A percentile compares a stretch with the other conserved stretches of the same genome.
phyloP scores from a whole-genome alignment of 2,797 vertebrate species.

The Adrianichthys oophorus region DNA sequence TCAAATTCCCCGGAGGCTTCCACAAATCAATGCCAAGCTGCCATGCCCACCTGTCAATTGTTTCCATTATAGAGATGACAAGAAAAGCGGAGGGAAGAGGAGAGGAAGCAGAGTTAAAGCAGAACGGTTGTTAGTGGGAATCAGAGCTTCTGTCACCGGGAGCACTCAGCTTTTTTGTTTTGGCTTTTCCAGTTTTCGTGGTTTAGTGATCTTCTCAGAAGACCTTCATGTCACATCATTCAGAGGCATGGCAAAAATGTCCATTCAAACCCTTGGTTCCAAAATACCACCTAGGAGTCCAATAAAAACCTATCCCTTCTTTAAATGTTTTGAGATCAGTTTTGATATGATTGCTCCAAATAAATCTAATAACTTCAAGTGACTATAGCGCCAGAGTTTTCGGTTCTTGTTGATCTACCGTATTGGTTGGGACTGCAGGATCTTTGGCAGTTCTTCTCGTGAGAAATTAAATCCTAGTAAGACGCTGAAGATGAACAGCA shows the following conservation, averaged over 20 bases:
- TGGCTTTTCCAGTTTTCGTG: slow-evolving; percentile 10
- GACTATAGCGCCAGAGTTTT: background rate
- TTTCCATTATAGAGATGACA: slow-evolving; percentile 36
- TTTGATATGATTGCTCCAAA: no score
- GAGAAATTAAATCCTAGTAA: slow-evolving; percentile 9
- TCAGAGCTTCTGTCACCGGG: background rate
- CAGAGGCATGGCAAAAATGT: slow-evolving; percentile 16
- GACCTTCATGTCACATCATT: slow-evolving; percentile 21
- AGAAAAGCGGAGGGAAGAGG: slow-evolving; percentile 15
- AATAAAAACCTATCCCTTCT: no score
- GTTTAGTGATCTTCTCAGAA: slow-evolving; percentile 9
- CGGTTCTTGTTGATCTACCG: background rate
- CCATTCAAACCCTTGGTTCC: slow-evolving; percentile 37
- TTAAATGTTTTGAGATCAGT: no score
- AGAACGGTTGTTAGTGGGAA: slow-evolving; percentile 1
- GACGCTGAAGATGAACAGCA: slow-evolving; percentile 3
- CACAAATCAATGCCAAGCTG: slow-evolving; percentile 53
- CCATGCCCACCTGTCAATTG: slow-evolving; percentile 54
- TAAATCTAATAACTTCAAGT: no score
- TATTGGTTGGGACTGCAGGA: background rate
- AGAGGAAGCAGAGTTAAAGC: slow-evolving; percentile 6
- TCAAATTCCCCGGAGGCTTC: slow-evolving; percentile 22
- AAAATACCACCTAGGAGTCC: slow-evolving; percentile 16
- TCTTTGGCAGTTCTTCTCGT: background rate
- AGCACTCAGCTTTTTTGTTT: background rate